Conservation (phyloP, 2,888 invertebrate genomes). For the Acrocera orbiculus region DNA sequence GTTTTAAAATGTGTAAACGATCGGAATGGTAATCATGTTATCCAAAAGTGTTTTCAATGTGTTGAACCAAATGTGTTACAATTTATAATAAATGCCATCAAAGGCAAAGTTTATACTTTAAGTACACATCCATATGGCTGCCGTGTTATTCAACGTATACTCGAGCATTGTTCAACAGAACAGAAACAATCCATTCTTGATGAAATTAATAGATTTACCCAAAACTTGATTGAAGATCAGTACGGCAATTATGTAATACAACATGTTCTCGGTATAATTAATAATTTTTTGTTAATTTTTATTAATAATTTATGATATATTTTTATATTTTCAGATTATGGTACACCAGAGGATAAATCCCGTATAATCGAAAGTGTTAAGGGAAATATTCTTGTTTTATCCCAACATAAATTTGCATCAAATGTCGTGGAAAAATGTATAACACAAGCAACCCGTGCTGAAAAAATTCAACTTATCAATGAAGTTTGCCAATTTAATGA, state of each 20-base stretch:
- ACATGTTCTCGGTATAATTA: slow-evolving; percentile 80
- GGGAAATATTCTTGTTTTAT: slow-evolving; percentile 81
- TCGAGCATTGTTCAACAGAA: slow-evolving; percentile 94
- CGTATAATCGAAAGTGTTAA: slow-evolving; percentile 77
- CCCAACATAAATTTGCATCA: slow-evolving; percentile 98
- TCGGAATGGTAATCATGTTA: slow-evolving; percentile 99
- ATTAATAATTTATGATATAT: slow-evolving; percentile 12
- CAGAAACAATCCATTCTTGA: slow-evolving; percentile 70
- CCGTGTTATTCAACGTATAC: slow-evolving; percentile 94
- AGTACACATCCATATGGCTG: slow-evolving; percentile 99
- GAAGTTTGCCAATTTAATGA: slow-evolving; percentile 94
- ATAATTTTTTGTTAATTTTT: slow-evolving; percentile 4
- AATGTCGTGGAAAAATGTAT: slow-evolving; percentile 99
- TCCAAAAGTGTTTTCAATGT: slow-evolving; percentile 98
- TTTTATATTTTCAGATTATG: slow-evolving; percentile 53
- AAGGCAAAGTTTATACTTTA: slow-evolving; percentile 76
- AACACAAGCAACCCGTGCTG: slow-evolving; percentile 84
- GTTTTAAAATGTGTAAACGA: slow-evolving; percentile 98
- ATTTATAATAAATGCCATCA: slow-evolving; percentile 72
- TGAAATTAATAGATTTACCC: slow-evolving; percentile 88
- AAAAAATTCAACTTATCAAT: slow-evolving; percentile 87
- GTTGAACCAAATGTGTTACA: slow-evolving; percentile 92
- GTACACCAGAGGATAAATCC: slow-evolving; percentile 90
- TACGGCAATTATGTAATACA: slow-evolving; percentile 99
- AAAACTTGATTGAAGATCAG: slow-evolving; percentile 90